These are phyloP conservation scores for Planococcus citri DNA, from an alignment of 1,140 invertebrate genomes.

Conservation along the genomic window DNA sequence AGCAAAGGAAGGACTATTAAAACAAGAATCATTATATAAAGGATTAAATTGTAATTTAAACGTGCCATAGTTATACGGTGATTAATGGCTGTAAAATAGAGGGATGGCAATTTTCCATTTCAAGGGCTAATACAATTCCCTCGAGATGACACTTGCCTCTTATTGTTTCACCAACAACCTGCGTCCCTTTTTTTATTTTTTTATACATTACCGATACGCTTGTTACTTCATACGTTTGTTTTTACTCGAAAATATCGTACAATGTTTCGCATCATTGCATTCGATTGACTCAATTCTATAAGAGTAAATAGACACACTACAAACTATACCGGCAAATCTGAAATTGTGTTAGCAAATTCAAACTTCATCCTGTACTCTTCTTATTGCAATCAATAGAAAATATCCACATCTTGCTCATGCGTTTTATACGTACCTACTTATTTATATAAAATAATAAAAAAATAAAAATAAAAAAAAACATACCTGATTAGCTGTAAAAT, in stretches of 20 bases:
- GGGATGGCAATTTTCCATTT: constrained; percentile 17
- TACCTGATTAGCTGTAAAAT: background rate
- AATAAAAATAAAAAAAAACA: background rate
- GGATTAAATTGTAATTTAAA: constrained; percentile 19
- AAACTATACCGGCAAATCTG: no score
- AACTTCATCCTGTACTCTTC: no score
- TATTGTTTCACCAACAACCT: constrained; percentile 11
- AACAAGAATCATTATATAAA: constrained; percentile 14
- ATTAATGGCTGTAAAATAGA: constrained; percentile 12
- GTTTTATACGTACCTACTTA: no score
- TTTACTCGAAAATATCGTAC: background rate
- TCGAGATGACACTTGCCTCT: constrained; percentile 12
- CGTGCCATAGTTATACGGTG: constrained; percentile 4
- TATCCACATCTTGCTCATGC: no score
- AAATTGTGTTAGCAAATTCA: no score
- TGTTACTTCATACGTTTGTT: background rate
- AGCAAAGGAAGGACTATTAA: constrained; percentile 9
- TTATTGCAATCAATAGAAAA: no score
- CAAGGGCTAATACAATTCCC: constrained; percentile 16
- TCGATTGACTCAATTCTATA: background rate
- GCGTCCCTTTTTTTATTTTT: constrained; percentile 14
- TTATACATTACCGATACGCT: background rate
- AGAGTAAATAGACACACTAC: no score
- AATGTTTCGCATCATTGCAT: background rate
- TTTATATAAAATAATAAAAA: no score